Percentiles rank a stretch among this genome's conserved stretches.
Conservation (phyloP, 2,113 vertebrate species). For the Telmatochromis sp. region DNA sequence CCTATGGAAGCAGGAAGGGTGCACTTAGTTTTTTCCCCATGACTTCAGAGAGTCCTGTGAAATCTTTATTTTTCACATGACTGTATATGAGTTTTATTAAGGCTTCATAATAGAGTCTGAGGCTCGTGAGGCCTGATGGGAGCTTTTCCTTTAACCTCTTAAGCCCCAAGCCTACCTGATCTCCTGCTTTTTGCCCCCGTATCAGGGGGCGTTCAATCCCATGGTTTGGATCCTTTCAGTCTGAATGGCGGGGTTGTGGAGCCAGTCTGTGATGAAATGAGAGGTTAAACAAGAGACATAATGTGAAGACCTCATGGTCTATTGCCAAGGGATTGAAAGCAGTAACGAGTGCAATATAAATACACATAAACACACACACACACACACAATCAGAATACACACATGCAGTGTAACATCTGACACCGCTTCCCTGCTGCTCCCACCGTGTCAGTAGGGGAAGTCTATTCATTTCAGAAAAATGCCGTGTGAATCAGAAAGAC, state of each 20-base stretch:
- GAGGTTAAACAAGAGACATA: not conserved
- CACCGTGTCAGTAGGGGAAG: slow-evolving; percentile 48
- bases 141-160: not conserved
- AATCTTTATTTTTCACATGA: not conserved
- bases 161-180: too few species aligned
- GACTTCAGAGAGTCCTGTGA: not conserved
- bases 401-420: slow-evolving; percentile 36
- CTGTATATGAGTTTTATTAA: not conserved
- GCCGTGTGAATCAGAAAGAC: slow-evolving; percentile 39
- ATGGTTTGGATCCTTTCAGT: not conserved
- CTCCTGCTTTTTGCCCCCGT: too few species aligned
- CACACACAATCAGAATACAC: not conserved
- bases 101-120: not conserved
- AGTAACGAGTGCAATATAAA: not conserved
- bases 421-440: slow-evolving; percentile 44
- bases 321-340: not conserved
- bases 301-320: slow-evolving; percentile 16
- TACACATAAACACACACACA: not conserved
- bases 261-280: not conserved
- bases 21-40: not conserved
- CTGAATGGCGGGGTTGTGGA: not conserved
- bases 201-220: too few species aligned
- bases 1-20: not conserved
- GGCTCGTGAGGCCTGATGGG: not conserved
- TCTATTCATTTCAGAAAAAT: slow-evolving; percentile 50